These are phyloP conservation scores for Protonemura montana DNA, from an alignment of 2,888 invertebrate species.

Conservation along the genomic window DNA sequence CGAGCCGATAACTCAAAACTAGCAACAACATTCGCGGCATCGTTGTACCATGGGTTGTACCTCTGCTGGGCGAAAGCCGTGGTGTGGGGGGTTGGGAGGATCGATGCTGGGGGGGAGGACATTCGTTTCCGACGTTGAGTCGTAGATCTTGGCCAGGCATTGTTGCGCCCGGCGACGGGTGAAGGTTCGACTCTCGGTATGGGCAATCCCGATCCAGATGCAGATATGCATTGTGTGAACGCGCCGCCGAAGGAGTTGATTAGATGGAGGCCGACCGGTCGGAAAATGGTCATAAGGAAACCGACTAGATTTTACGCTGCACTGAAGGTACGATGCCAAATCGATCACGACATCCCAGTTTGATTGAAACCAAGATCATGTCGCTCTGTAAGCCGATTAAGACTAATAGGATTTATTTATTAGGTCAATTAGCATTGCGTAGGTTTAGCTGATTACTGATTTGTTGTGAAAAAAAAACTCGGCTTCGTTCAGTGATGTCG, in stretches of 20 bases:
- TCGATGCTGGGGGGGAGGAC: neutral
- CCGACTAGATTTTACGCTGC: neutral
- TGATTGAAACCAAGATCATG: neutral
- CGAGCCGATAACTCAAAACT: constrained; percentile 26
- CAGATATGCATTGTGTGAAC: neutral
- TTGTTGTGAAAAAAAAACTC: neutral
- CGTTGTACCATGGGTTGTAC: neutral
- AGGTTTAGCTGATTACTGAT: neutral
- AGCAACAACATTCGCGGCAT: neutral
- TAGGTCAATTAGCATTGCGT: constrained; percentile 7
- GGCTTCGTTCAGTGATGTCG: neutral
- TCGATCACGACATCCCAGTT: neutral
- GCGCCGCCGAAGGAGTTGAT: neutral
- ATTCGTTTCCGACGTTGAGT: neutral
- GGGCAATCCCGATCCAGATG: constrained; percentile 1
- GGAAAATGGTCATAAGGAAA: neutral
- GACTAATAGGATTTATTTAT: neutral
- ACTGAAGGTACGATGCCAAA: neutral
- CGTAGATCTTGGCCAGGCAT: neutral
- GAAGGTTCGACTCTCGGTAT: constrained; percentile 15
- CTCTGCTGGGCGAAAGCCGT: neutral
- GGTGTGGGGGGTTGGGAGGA: neutral
- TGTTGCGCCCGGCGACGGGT: neutral
- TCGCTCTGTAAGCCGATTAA: neutral
- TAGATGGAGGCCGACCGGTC: constrained; percentile 14